Conservation (phyloP, 2,888 invertebrate genomes). For the Machimus atricapillus region DNA sequence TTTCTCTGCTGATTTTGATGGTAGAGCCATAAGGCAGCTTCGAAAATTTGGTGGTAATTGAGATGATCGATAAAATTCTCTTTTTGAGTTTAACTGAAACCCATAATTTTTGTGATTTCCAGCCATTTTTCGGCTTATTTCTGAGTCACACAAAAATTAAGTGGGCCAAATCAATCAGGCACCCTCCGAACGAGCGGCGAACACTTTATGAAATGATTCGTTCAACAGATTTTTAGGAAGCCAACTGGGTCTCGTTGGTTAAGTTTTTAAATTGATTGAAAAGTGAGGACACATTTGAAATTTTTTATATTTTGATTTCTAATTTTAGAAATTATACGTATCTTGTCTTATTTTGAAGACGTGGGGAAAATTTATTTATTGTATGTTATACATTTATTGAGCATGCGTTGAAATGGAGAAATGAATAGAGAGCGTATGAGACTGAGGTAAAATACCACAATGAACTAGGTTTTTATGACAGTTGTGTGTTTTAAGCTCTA, state of each 20-base stretch:
- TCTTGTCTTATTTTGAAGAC: not conserved
- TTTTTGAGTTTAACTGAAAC: not conserved
- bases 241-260: not conserved
- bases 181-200: not conserved
- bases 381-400: not conserved
- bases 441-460: too few species aligned
- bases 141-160: not conserved
- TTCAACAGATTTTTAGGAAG: not conserved
- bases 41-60: not conserved
- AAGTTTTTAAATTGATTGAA: not conserved
- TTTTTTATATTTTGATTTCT: not conserved
- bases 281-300: not conserved
- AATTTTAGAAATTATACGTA: not conserved
- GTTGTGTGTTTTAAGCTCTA: too few species aligned
- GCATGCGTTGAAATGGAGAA: too few species aligned
- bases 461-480: too few species aligned
- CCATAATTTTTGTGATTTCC: not conserved
- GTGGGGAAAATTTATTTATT: not conserved
- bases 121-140: not conserved
- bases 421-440: too few species aligned
- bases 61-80: not conserved
- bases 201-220: not conserved
- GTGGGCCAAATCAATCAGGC: not conserved
- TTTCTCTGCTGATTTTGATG: not conserved
- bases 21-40: not conserved